These are phyloP conservation scores for Microchirus variegatus DNA, from an alignment of 2,797 vertebrate species.

Conservation along the genomic window DNA sequence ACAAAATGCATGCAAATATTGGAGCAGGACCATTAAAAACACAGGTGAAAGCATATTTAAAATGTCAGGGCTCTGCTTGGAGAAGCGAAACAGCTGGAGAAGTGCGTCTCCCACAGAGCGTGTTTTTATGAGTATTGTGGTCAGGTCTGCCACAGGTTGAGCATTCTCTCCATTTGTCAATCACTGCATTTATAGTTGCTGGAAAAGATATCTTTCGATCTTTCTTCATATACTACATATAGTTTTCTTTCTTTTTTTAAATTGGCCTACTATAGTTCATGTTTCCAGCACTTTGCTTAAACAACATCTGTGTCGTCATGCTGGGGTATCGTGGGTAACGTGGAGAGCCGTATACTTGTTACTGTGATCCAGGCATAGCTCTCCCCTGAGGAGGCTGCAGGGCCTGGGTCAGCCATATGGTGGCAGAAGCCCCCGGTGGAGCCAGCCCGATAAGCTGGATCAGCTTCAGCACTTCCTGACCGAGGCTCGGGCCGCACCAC, in stretches of 20 bases:
- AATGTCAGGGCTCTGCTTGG: conserved; percentile 73
- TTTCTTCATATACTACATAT: conserved; percentile 16
- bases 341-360: conserved; percentile 78
- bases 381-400: conserved; percentile 87
- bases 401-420: conserved; percentile 94
- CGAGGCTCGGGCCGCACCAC: conserved; percentile 76
- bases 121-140: conserved; percentile 7
- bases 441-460: conserved; percentile 89
- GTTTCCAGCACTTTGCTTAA: conserved; percentile 86
- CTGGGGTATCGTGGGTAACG: conserved; percentile 79
- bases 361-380: conserved; percentile 82
- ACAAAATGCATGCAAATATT: conserved; percentile 83
- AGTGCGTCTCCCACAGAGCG: conserved; percentile 39
- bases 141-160: conserved; percentile 36
- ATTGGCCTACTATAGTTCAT: conserved; percentile 56
- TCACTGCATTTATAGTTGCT: conserved; percentile 7
- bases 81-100: conserved; percentile 65
- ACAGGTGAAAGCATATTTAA: conserved; percentile 69
- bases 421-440: conserved; percentile 89
- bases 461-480: conserved; percentile 84
- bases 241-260: conserved; percentile 2
- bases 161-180: conserved; percentile 16
- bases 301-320: conserved; percentile 89
- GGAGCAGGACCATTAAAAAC: conserved; percentile 62
- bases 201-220: neutral